Evolutionary conservation across 2,888 invertebrate genomes (phyloP), one percentile per base, ranked within the genome.

Genomic region (Luffia ferchaultella): DNA sequence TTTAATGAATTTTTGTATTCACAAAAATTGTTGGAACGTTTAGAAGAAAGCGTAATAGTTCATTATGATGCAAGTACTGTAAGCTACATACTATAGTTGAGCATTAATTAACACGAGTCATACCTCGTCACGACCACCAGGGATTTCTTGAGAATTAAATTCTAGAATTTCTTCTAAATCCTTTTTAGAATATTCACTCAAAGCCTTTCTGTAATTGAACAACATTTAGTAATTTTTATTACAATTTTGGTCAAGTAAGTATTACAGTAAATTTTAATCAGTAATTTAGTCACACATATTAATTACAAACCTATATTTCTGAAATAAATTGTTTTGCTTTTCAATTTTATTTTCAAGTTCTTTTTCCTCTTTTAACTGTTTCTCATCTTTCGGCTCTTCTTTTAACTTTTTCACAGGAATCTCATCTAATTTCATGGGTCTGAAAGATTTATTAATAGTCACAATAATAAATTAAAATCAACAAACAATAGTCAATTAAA

Each of bases 361-460:
- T 45, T 74, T 76, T 49, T 86, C 86, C 50, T 74, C 73, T 54
- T 83, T 76, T 20, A 73, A 60, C 49, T 87, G 88, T 18, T 67
- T 68, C 54, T 75, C 75, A 61, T 85, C 85, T 68, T 86, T 82
- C 1, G 87, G 85, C 60, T 91, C 91, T 0, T 74, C 63, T 68
- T 93, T 93, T 0, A 87, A 58, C 67, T 93, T 94, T 59, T 94
- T 94, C 0, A 85, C 78, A 1, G 90, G 87, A 1, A 85, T 67
- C 58, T 89, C 89, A 61, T 88, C 87, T 52, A 54, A 44, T 54
- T 69, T 70, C 30, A 76, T 63, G 20, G 74, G 61, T 55, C 71
- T 78, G 57, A 18, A 62, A 62, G 18, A 49, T n/a, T n/a, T n/a
- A n/a, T n/a, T n/a, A n/a, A n/a, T n/a, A n/a, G n/a, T n/a, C n/a